Evolutionary conservation across 2,888 invertebrate genomes (phyloP), one percentile per base, ranked within the genome.

Genomic region (Papilio protenor): DNA sequence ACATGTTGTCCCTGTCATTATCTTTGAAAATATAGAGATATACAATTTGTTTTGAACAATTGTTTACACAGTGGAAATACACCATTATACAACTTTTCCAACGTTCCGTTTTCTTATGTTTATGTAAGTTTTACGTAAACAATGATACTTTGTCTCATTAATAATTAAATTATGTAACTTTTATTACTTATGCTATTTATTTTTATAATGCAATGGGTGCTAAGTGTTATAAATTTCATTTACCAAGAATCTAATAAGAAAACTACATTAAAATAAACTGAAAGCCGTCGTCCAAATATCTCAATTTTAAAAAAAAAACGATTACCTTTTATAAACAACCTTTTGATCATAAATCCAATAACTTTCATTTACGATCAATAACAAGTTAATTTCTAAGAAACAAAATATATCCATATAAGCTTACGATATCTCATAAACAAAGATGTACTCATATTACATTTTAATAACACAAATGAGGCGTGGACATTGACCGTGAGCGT

Each of bases 401-500:
- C 6, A 70, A 45, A 69, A 2, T 70, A 21, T 14, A 47, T 2
- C 47, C 16, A 70, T 14, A 11, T 70, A 5, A 45, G 45, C 21
- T 14, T 14, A 71, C 71, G 23, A 49, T 71, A 49, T 21, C 12
- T 2, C n/a, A n/a, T 21, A 74, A 16, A 74, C 45, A 69, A 71
- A 21, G 61, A 49, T 18, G 2, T 49, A 61, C 27, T 21, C 40
- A 77, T 73, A 70, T 69, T 55, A 74, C 73, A 70, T 77, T 77
- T 74, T 47, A 77, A 69, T 23, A 70, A 23, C 52, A 33, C 55
- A 55, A 45, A 64, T 55, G 64, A 78, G 23, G 57, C 75, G 64
- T 75, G 61, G 78, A 27, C 64, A 78, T 78, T 78, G 78, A 78
- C 78, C 78, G 52, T 78, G 78, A 78, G 70, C 47, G 11, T 33